Conservation (phyloP, 2,797 vertebrate species). For the Anabacerthia variegaticeps region DNA sequence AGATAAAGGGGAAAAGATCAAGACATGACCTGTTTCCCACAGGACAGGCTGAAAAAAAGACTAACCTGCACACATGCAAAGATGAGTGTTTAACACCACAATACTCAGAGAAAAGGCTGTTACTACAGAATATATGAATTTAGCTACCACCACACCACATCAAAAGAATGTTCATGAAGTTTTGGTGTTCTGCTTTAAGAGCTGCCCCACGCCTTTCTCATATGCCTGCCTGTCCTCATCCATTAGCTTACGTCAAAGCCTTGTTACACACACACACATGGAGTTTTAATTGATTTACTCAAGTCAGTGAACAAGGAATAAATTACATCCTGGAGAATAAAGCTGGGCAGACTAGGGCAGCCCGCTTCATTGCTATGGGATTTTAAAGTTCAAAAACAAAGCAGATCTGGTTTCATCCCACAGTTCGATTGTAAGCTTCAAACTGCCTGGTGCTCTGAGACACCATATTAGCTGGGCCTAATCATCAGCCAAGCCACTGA, state of each 20-base stretch:
- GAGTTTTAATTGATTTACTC: slow-evolving; percentile 52
- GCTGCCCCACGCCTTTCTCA: neutral
- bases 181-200: neutral
- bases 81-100: neutral
- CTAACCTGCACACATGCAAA: neutral
- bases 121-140: neutral
- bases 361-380: neutral
- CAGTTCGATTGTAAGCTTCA: neutral
- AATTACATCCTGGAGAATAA: slow-evolving; percentile 13
- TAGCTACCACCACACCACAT: neutral
- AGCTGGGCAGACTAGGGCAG: neutral
- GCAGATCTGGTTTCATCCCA: neutral
- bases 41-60: neutral
- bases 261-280: neutral
- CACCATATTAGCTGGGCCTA: neutral
- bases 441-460: neutral
- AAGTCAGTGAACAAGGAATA: slow-evolving; percentile 13
- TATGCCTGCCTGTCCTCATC: neutral
- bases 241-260: neutral
- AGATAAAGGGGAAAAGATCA: neutral
- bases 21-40: rapidly evolving
- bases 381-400: neutral
- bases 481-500: neutral
- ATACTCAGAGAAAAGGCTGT: neutral
- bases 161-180: neutral